A percentile compares a stretch with the other conserved stretches of the same genome.
Conservation (phyloP, 2,888 invertebrate genomes). For the Cartodere bifasciata region DNA sequence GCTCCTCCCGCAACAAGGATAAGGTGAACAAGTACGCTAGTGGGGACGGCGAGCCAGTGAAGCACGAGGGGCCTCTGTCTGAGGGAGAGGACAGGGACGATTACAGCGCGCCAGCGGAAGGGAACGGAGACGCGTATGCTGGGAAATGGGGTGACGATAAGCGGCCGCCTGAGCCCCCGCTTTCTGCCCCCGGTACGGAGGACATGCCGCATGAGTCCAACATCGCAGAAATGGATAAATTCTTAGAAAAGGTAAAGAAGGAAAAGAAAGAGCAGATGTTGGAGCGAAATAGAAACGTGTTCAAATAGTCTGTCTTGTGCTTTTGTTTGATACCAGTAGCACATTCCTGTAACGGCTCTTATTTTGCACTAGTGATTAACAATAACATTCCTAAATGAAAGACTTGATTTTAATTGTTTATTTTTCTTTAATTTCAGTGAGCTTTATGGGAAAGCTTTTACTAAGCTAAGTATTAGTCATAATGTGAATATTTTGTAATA, state of each 20-base stretch:
- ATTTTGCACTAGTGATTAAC: too few relatives aligned
- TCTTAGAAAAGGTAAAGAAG: conserved; percentile 42
- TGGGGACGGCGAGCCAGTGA: conserved; percentile 33
- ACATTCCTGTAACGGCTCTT: too few relatives aligned
- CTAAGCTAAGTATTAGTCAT: too few relatives aligned
- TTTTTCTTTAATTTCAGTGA: too few relatives aligned
- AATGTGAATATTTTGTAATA: too few relatives aligned
- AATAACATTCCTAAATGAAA: too few relatives aligned
- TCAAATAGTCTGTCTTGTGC: too few relatives aligned
- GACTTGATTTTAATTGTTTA: too few relatives aligned
- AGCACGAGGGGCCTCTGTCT: conserved; percentile 43
- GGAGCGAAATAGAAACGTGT: conserved; percentile 39
- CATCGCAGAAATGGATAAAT: conserved; percentile 44
- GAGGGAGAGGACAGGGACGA: conserved; percentile 47
- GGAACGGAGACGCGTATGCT: conserved; percentile 39
- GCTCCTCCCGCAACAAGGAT: conserved; percentile 40
- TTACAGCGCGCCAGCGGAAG: conserved; percentile 24
- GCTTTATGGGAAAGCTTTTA: too few relatives aligned
- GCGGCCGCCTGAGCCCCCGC: conserved; percentile 13
- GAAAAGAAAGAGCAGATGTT: conserved; percentile 45
- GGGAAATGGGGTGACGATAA: conserved; percentile 41
- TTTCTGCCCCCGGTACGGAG: conserved; percentile 7
- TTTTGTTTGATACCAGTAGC: too few relatives aligned
- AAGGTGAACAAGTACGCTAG: conserved; percentile 44
- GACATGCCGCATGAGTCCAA: conserved; percentile 31